Conservation (phyloP, 1,140 invertebrate species). For the Aporrectodea caliginosa region DNA sequence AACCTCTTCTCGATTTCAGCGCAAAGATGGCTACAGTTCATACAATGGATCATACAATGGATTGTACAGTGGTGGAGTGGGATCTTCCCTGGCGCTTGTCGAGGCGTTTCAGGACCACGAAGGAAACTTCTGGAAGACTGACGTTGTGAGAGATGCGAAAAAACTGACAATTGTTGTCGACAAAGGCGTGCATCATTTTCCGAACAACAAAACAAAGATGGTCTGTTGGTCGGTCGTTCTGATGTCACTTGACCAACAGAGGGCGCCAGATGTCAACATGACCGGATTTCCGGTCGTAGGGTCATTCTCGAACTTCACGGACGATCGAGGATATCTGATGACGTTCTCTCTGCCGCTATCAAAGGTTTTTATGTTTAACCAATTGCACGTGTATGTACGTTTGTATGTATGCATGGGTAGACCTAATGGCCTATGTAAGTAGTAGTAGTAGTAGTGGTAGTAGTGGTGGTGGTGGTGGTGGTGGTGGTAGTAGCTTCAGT, state of each 20-base stretch:
- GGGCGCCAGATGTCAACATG: conserved; percentile 26
- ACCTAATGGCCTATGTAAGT: no score
- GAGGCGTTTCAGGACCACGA: conserved; percentile 31
- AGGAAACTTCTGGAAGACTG: conserved; percentile 31
- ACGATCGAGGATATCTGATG: conserved; percentile 29
- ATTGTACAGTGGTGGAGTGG: no score
- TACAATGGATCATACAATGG: conserved; percentile 11
- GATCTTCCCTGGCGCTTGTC: conserved; percentile 19
- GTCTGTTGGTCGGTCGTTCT: conserved; percentile 11
- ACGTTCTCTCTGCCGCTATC: conserved; percentile 15
- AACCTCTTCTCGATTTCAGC: background rate
- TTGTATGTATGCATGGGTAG: no score
- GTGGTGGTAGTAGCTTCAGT: no score
- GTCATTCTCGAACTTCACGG: conserved; percentile 29
- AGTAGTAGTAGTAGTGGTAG: no score
- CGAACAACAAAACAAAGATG: conserved; percentile 32
- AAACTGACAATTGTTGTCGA: conserved; percentile 17
- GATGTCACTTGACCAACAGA: conserved; percentile 20
- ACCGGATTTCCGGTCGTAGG: conserved; percentile 14
- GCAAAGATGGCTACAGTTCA: conserved; percentile 11
- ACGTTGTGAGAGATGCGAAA: conserved; percentile 17
- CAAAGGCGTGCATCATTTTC: conserved; percentile 30
- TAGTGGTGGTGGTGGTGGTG: no score
- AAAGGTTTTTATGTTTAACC: no score
- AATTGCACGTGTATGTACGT: no score